A percentile compares a stretch with the other conserved stretches of the same genome.
Conservation (phyloP, 2,888 invertebrate species). For the Rotaria socialis region DNA sequence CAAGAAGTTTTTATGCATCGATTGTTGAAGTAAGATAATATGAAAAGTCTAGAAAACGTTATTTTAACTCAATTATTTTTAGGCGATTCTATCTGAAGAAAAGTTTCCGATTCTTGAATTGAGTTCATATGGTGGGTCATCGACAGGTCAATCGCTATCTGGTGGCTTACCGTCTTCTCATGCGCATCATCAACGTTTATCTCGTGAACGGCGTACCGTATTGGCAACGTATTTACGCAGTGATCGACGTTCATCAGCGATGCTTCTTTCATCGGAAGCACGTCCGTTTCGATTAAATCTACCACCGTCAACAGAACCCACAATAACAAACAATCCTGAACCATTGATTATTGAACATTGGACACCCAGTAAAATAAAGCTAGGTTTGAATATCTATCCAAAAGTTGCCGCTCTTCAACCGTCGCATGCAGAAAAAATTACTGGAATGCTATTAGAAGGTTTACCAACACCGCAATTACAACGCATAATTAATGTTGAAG, state of each 20-base stretch:
- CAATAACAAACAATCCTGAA: background rate
- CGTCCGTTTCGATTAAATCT: background rate
- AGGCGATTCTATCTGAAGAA: slow-evolving; percentile 80
- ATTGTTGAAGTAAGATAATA: slow-evolving; percentile 72
- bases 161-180: background rate
- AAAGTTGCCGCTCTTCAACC: background rate
- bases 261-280: slow-evolving; percentile 1
- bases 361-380: slow-evolving; percentile 16
- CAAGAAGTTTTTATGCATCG: slow-evolving; percentile 94
- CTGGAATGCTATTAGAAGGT: slow-evolving; percentile 82
- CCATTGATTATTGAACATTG: background rate
- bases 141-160: background rate
- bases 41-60: no score
- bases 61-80: background rate
- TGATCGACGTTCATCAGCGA: slow-evolving; percentile 1
- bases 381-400: background rate
- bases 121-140: background rate
- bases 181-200: background rate
- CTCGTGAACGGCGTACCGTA: slow-evolving; percentile 1
- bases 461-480: slow-evolving; percentile 83
- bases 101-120: slow-evolving; percentile 79
- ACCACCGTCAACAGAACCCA: background rate
- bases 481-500: slow-evolving; percentile 83
- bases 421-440: slow-evolving; percentile 61
- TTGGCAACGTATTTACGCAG: slow-evolving; percentile 1